Evolutionary conservation across 2,888 invertebrate genomes (phyloP), one percentile per base, ranked within the genome.

Genomic region (Celastrina argiolus): DNA sequence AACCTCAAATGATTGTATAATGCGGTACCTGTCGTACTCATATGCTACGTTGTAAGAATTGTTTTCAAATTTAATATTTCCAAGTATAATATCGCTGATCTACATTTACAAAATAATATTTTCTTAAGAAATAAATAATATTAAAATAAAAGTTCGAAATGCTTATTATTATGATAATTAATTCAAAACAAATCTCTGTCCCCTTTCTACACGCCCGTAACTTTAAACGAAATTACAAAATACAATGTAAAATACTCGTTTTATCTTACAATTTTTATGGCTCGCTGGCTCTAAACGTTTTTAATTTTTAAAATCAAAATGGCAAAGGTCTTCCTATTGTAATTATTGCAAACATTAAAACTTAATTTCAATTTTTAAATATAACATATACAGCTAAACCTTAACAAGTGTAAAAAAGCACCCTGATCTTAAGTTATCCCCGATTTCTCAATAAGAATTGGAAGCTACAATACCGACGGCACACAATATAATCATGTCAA

Each of bases 151-250:
- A 51, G 4, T 22, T 51, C 1, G 12, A 6, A 26, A 51, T 51
- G 51, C 12, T 10, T 51, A 51, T 12, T 51, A 26, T 51, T 26
- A 51, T 51, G 26, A 26, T 51, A 51, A 51, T 51, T 51, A 26
- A 51, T 51, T 22, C 51, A 51, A 22, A 22, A 51, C 22, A 45
- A 45, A 45, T 51, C 12, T 12, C 51, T 51, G 51, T 51, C 12
- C 12, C 22, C 51, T 51, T 51, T 51, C 22, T 51, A 26, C 22
- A 22, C 14, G 51, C 4, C 26, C 51, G 51, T 51, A 51, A 51
- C 22, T 58, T 58, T 28, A 31, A 58, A 58, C n/a, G n/a, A 51
- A 51, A 51, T 58, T 58, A 58, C 28, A 58, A 58, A 31, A 31
- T 28, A 28, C 28, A 28, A 56, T 56, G 14, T 56, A 28, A 56